Evolutionary conservation across 2,113 vertebrate genomes (phyloP).

Genomic region (Chinchilla lanigera): DNA sequence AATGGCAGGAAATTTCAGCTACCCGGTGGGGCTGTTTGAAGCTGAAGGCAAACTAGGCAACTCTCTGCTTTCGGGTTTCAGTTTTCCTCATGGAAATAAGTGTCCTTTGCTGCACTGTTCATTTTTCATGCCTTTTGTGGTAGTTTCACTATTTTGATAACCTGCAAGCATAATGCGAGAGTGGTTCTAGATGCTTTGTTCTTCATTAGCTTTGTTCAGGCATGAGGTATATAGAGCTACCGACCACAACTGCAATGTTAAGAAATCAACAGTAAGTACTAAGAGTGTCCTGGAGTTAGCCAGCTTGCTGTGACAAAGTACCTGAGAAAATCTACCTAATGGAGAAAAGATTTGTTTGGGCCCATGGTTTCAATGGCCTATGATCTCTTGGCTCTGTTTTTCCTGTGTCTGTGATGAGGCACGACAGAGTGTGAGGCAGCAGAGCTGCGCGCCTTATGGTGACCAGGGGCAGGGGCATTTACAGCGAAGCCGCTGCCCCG

Average conservation of each 20-base stretch:
- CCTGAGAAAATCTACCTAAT: background rate
- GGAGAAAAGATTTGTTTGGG: background rate
- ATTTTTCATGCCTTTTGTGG: background rate
- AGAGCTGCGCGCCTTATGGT: background rate
- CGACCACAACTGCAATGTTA: background rate
- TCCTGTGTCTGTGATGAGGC: background rate
- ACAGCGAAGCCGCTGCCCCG: background rate
- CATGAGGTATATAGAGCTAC: background rate
- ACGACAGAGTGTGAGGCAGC: background rate
- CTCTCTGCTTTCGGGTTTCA: background rate
- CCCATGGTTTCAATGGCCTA: background rate
- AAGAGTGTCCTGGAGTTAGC: background rate
- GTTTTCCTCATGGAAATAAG: background rate
- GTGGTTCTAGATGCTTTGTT: background rate
- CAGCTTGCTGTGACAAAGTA: background rate
- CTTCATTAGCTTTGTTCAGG: background rate
- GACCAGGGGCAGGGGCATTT: background rate
- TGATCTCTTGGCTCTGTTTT: background rate
- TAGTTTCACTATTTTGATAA: background rate
- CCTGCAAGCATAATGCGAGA: background rate
- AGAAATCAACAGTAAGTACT: background rate
- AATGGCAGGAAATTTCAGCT: background rate
- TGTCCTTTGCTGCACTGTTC: background rate
- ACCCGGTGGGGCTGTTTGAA: background rate
- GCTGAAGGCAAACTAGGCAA: background rate